Base-by-base conservation (phyloP, 2,888 invertebrate genomes). In the Micropterix aruncella region DNA sequence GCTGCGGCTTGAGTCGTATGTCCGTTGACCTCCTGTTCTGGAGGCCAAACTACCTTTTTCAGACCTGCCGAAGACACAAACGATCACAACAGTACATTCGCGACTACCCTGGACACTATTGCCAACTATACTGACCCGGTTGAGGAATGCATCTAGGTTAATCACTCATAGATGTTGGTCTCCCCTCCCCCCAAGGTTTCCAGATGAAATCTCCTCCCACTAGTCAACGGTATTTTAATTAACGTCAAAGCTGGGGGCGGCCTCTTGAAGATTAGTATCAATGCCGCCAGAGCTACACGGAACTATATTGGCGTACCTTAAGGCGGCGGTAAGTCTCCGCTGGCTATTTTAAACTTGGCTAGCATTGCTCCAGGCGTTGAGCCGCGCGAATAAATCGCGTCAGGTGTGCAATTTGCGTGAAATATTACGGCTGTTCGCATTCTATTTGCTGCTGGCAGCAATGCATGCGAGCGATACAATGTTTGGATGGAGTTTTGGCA, bases 21-120 rank as follows among this genome's bases (percentile, higher is more conserved):
- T 46, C 74, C 74, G 64, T 75, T 74, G 52, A 79, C 77, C 61
- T 80, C 76, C 52, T 79, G 80, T 60, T 80, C 79, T 53, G 88
- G 88, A 52, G 89, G 89, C 89, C 89, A 89, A 65, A 86, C 84
- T 57, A 89, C 87, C 68, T 85, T 79, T 72, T 86, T 89, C 56
- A 82, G 75, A 63, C 83, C 88, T 88, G 70, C 12, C 75, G 74
- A 61, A 61, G 65, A 52, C 51, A 45, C 47, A 41, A 43, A 38
- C 18, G 44, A 44, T 40, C 47, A 38, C 41, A 19, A 38, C 17
- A 36, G 16, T 9, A 38, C n/a, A n/a, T n/a, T n/a, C n/a, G n/a
- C n/a, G n/a, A n/a, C n/a, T n/a, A n/a, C n/a, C n/a, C n/a, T n/a
- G n/a, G n/a, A n/a, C n/a, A n/a, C n/a, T n/a, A n/a, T n/a, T n/a